Base-by-base conservation (phyloP, 2,888 invertebrate species). In the Amaurobius ferox region DNA sequence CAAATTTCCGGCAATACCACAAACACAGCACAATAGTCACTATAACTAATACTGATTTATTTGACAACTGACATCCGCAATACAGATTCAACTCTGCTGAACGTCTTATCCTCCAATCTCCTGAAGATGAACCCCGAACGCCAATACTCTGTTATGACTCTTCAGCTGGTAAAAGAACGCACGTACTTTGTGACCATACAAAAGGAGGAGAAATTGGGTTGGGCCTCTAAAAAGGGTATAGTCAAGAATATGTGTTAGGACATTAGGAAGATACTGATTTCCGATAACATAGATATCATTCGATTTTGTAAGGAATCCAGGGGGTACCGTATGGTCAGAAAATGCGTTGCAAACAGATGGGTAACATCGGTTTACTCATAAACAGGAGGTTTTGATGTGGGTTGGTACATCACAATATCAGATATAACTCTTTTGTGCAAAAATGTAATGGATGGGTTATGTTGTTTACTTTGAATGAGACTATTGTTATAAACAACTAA, bases 241-340 rank as follows among this genome's bases (percentile, higher is more conserved):
- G 55, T 3, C 23, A 3, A 55, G 55, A 55, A 55, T 55, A 23
- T 19, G 23, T 55, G 55, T 23, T 23, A 11, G 55, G 2, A 55
- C 23, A 55, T 3, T 11, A 23, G 23, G 23, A 23, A 55, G 55
- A 55, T 55, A 23, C 3, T 19, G 1, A 0, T 23, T 23, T 23
- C 23, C 23, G 55, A 55, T 55, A 55, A 55, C 55, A 55, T 55
- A 55, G 23, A 55, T 55, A 23, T 55, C 55, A 44, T 44, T 6
- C 19, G 55, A 23, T 3, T 23, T 35, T 35, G 9, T n/a, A n/a
- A n/a, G n/a, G n/a, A n/a, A n/a, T n/a, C n/a, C n/a, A n/a, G n/a
- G n/a, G n/a, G n/a, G n/a, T n/a, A n/a, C n/a, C n/a, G n/a, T n/a
- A n/a, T n/a, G n/a, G n/a, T n/a, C n/a, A n/a, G n/a, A n/a, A n/a